Evolutionary conservation across 1,140 invertebrate species (phyloP), one percentile per base, ranked within the genome.

Genomic region (Heliconius congener): DNA sequence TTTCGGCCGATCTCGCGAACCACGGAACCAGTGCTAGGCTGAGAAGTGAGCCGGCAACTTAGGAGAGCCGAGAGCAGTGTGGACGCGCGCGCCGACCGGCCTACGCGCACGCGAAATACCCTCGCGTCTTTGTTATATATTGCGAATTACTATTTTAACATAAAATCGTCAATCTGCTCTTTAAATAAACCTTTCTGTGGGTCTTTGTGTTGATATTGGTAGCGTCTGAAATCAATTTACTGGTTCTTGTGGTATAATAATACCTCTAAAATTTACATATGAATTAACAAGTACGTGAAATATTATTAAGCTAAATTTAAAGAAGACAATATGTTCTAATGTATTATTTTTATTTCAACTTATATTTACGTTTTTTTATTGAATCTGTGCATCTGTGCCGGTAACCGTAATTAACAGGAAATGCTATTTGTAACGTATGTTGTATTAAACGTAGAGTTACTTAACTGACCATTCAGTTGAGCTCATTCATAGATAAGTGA

Each of bases 91-190:
- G 89, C 86, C 87, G 89, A 46, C 84, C 85, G 83, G 85, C 88
- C 87, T 86, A 92, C 91, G 91, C 91, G 92, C 90, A 88, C 83
- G 90, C 88, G 85, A 91, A 93, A 82, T 84, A 72, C 23, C 57
- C 74, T 86, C 83, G 82, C 87, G 82, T 82, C 73, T 89, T 86
- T 83, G 84, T 87, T 76, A 81, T 83, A 82, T 82, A 83, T 88
- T 87, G 86, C 86, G 70, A 84, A 83, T 78, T 74, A 77, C 76
- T 72, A 82, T 78, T 85, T 87, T 83, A 72, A 85, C 80, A 87
- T 84, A 82, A 88, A 86, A 88, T 83, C 0, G 60, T 27, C 30
- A 30, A 81, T 57, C 55, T 80, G 81, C 76, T 86, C 88, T 87
- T 89, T 88, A 88, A 88, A 90, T 93, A 90, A 84, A 81, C 71